Evolutionary conservation across 2,113 vertebrate species (phyloP).

Genomic region (Actenoides lindsayi): DNA sequence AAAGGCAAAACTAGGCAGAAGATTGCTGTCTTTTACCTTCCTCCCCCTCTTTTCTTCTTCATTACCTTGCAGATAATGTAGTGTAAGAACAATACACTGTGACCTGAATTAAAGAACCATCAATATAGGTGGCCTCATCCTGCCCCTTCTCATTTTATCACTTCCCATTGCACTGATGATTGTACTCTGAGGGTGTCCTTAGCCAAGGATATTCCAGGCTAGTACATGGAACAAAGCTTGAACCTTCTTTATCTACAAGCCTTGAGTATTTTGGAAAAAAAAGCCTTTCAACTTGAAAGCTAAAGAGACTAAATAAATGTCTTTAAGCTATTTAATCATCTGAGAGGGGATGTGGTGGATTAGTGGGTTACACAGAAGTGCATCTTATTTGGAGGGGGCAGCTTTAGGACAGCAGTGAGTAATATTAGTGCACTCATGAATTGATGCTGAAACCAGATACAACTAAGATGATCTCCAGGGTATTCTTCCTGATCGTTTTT

Average conservation of each 20-base stretch:
- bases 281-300: conserved; percentile 15
- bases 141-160: neutral
- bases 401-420: neutral
- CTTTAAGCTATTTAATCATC: conserved; percentile 38
- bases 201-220: neutral
- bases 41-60: neutral
- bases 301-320: conserved; percentile 8
- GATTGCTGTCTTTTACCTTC: neutral
- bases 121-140: neutral
- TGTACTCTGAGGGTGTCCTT: neutral
- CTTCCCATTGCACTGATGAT: neutral
- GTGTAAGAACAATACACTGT: neutral
- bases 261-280: neutral
- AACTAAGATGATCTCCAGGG: neutral
- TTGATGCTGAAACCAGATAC: conserved; percentile 41
- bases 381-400: neutral
- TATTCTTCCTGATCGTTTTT: conserved; percentile 38
- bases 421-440: neutral
- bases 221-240: neutral
- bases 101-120: neutral
- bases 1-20: neutral
- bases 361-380: neutral
- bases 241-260: neutral
- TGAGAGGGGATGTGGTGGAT: conserved; percentile 3
- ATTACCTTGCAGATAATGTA: neutral